Evolutionary conservation across 2,888 invertebrate species (phyloP).

Genomic region (Philopedon plagiatum): DNA sequence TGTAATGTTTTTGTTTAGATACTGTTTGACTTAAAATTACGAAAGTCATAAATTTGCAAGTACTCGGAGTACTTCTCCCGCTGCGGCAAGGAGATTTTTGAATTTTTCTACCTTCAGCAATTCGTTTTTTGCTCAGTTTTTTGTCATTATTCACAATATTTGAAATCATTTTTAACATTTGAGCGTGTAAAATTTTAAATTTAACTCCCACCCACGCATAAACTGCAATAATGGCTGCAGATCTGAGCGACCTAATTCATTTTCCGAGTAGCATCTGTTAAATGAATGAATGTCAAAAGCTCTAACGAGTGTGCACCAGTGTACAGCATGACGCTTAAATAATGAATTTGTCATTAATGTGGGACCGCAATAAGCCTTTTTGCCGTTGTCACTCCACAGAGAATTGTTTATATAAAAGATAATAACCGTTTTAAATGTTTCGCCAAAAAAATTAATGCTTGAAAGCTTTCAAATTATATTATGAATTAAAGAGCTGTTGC

Average conservation of each 20-base stretch:
- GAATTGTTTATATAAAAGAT: conserved; percentile 4
- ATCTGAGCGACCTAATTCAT: conserved; percentile 7
- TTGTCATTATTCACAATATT: no score
- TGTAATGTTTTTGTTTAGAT: no score
- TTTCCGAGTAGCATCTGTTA: background rate
- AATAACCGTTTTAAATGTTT: background rate
- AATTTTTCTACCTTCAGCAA: no score
- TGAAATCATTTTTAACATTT: no score
- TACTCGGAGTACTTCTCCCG: no score
- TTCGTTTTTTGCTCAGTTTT: no score
- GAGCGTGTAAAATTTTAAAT: no score
- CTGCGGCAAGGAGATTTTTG: no score
- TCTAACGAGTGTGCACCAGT: conserved; percentile 2
- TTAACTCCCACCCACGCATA: background rate
- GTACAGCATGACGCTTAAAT: conserved; percentile 2
- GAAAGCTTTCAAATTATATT: background rate
- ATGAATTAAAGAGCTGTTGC: no score
- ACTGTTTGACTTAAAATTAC: no score
- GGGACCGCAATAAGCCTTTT: background rate
- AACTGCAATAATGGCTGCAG: conserved; percentile 4
- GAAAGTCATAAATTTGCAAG: no score
- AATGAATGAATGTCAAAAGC: conserved; percentile 6
- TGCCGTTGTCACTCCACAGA: background rate
- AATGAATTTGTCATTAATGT: conserved; percentile 13
- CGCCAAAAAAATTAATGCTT: background rate